Evolutionary conservation across 2,888 invertebrate genomes (phyloP), one percentile per base, ranked within the genome.

Genomic region (Quadriops clusia): DNA sequence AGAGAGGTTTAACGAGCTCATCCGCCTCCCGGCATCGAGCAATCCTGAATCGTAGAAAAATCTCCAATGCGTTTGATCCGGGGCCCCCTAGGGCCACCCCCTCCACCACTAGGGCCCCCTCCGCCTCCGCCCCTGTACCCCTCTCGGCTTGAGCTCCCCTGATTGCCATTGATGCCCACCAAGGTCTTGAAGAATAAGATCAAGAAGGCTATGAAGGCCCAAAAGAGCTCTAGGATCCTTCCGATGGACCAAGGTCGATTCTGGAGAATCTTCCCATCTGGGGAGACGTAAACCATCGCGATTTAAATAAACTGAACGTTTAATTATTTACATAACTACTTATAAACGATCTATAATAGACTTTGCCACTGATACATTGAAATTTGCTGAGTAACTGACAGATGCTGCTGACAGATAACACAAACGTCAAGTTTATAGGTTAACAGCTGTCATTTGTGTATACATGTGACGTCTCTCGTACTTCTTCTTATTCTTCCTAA

Each of bases 211-310:
- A 72, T 20, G 2, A 67, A 47, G 3, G 64, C 64, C 67, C 68
- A 70, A 40, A 73, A 64, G 49, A 66, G 60, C 5, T 63, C 64
- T 28, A 64, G 56, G n/a, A 61, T 39, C 29, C 53, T 45, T 23
- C 51, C 44, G 5, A 70, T 17, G 24, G 62, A 63, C 49, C 70
- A 67, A 12, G 70, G 67, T 22, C 52, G 58, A 12, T 50, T 54
- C 34, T 68, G 51, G 36, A 63, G 60, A 17, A 73, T 58, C 3
- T 61, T 61, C 2, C 73, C 73, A 62, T 70, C 73, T 73, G n/a
- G n/a, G n/a, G n/a, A n/a, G n/a, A n/a, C n/a, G n/a, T n/a, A n/a
- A n/a, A n/a, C n/a, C n/a, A n/a, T n/a, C n/a, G n/a, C n/a, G n/a
- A n/a, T n/a, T n/a, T n/a, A n/a, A n/a, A n/a, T n/a, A n/a, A n/a